Evolutionary conservation across 1,140 invertebrate species (phyloP).

Genomic region (Hestina assimilis): DNA sequence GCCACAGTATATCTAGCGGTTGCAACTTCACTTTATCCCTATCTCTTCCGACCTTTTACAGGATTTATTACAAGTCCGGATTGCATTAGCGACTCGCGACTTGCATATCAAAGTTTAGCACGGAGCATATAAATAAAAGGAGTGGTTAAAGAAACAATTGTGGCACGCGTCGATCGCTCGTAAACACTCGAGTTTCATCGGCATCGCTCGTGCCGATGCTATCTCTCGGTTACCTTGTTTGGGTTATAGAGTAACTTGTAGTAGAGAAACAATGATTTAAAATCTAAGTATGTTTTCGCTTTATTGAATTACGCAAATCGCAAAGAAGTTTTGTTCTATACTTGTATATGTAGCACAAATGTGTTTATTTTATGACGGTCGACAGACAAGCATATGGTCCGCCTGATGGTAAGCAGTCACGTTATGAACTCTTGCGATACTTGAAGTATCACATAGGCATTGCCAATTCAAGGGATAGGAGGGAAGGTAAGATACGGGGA

Average conservation of each 20-base stretch:
- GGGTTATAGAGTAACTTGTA: slow-evolving; percentile 20
- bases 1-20: slow-evolving; percentile 7
- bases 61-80: slow-evolving; percentile 28
- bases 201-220: slow-evolving; percentile 43
- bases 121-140: slow-evolving; percentile 37
- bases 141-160: slow-evolving; percentile 44
- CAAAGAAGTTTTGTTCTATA: no score
- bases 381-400: no score
- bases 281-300: not conserved
- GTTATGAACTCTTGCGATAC: no score
- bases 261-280: not conserved
- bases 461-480: no score
- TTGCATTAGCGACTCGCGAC: slow-evolving; percentile 28
- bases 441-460: no score
- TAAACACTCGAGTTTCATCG: slow-evolving; percentile 52
- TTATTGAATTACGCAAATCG: no score
- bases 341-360: no score
- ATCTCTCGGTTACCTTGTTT: slow-evolving; percentile 38
- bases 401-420: no score
- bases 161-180: slow-evolving; percentile 43
- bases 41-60: slow-evolving; percentile 26
- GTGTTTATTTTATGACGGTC: no score
- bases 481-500: no score
- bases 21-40: slow-evolving; percentile 16
- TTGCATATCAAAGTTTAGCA: slow-evolving; percentile 28